Evolutionary conservation across 1,140 invertebrate species (phyloP).

Genomic region (Lanistes nyassanus): DNA sequence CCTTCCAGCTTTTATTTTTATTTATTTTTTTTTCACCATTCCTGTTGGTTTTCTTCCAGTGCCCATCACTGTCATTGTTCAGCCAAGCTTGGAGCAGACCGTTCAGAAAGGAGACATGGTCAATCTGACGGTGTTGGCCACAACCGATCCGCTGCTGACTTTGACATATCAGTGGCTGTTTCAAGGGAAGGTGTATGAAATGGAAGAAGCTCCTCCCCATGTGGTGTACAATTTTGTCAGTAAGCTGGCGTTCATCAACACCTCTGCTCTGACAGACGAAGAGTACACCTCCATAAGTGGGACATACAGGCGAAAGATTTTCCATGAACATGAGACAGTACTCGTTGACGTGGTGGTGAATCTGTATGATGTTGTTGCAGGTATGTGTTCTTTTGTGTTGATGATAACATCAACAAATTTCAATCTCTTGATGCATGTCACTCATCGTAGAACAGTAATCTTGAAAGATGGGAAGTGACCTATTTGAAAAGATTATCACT

Average conservation of each 20-base stretch:
- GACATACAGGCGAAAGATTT: constrained; percentile 16
- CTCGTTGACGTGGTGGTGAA: constrained; percentile 7
- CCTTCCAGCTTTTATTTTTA: no score
- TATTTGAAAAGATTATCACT: no score
- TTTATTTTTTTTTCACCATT: no score
- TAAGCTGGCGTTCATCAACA: constrained; percentile 28
- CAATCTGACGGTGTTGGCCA: constrained; percentile 21
- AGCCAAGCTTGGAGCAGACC: constrained; percentile 5
- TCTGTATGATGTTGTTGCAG: constrained; percentile 4
- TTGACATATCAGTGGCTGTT: constrained; percentile 24
- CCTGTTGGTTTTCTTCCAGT: constrained; percentile 16
- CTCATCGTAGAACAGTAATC: no score
- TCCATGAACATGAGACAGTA: constrained; percentile 7
- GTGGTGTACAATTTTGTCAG: constrained; percentile 12
- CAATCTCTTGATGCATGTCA: no score
- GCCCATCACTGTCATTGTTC: constrained; percentile 15
- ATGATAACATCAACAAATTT: no score
- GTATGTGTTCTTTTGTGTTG: background rate
- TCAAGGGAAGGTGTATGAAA: constrained; percentile 16
- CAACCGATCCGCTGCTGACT: constrained; percentile 19
- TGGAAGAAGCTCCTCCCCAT: constrained; percentile 2
- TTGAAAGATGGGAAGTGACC: no score
- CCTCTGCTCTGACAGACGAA: constrained; percentile 21
- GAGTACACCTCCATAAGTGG: constrained; percentile 23
- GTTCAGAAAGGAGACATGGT: constrained; percentile 25